A percentile compares a stretch with the other conserved stretches of the same genome.
Evolutionary conservation across 2,113 vertebrate species (phyloP).

Genomic region (Eleginops maclovinus): DNA sequence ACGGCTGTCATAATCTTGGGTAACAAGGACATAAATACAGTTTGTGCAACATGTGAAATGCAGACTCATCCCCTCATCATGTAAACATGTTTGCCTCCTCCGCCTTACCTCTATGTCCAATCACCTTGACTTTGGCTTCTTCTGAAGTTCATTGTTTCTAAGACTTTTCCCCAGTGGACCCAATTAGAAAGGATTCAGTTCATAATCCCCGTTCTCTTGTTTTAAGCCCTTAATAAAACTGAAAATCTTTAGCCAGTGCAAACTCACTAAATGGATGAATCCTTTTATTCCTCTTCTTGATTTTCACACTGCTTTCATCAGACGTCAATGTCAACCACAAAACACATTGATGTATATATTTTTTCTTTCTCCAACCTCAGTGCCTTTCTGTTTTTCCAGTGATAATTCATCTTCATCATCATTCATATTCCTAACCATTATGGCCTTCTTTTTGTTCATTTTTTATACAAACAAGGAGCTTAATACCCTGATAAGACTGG

Average conservation of each 20-base stretch:
- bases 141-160: conserved; percentile 59
- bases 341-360: conserved; percentile 3
- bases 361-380: neutral
- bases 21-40: conserved; percentile 7
- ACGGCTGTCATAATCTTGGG: conserved; percentile 20
- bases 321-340: neutral
- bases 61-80: conserved; percentile 26
- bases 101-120: conserved; percentile 36
- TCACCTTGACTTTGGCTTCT: conserved; percentile 62
- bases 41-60: conserved; percentile 29
- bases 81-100: conserved; percentile 59
- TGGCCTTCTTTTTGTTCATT: conserved; percentile 1
- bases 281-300: conserved; percentile 30
- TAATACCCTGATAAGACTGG: conserved; percentile 33
- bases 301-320: conserved; percentile 17
- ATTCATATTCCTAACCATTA: neutral
- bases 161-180: conserved; percentile 76
- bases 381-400: conserved; percentile 2
- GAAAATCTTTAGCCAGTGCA: conserved; percentile 51
- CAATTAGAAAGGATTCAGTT: conserved; percentile 78
- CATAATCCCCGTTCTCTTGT: conserved; percentile 72
- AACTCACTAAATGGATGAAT: conserved; percentile 50
- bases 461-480: conserved; percentile 23
- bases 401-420: conserved; percentile 22
- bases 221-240: conserved; percentile 70